Evolutionary conservation across 2,797 vertebrate species (phyloP).

Genomic region (Xenops minutus): DNA sequence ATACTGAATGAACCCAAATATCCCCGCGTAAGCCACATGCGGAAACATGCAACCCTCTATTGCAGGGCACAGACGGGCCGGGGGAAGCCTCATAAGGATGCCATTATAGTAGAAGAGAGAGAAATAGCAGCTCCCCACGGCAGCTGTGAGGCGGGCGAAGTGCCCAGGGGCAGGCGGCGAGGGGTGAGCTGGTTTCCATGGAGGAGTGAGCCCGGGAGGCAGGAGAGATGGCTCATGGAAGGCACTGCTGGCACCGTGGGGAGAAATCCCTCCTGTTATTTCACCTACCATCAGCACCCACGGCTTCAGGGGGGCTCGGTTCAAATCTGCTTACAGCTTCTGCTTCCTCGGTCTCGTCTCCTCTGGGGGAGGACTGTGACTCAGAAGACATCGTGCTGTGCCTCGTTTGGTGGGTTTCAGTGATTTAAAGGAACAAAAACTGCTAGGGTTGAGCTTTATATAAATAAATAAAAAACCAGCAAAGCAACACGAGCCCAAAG

Average conservation of each 20-base stretch:
- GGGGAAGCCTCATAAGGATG: constrained; percentile 34
- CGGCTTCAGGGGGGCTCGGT: background rate
- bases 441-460: background rate
- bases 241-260: background rate
- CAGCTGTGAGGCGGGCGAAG: constrained; percentile 11
- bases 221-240: background rate
- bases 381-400: background rate
- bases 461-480: background rate
- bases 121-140: background rate
- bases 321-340: background rate
- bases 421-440: background rate
- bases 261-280: background rate
- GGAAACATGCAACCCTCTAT: background rate
- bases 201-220: background rate
- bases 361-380: background rate
- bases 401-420: background rate
- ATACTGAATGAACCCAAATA: background rate
- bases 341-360: background rate
- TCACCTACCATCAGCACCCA: background rate
- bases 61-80: background rate
- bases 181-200: constrained; percentile 8
- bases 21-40: background rate
- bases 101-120: constrained; percentile 17
- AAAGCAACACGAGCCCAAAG: background rate
- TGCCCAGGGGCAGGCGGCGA: constrained; percentile 13